Conservation (phyloP, 2,113 vertebrate genomes). For the Macquaria australasica region DNA sequence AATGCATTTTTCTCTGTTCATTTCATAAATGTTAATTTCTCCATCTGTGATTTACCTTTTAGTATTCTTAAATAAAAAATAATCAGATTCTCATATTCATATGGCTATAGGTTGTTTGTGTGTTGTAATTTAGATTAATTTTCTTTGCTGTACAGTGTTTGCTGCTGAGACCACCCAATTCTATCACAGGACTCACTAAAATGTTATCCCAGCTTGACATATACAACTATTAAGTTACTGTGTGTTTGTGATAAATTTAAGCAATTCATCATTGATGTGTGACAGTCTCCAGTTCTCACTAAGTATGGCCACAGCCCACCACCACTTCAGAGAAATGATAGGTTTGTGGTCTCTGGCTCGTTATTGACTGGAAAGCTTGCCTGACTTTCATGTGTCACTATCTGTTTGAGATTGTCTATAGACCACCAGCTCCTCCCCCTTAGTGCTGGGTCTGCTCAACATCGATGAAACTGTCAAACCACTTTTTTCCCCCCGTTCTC, state of each 20-base stretch:
- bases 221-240: too few relatives aligned
- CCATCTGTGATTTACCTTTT: background rate
- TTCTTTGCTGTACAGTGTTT: background rate
- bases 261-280: background rate
- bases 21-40: background rate
- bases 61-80: background rate
- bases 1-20: background rate
- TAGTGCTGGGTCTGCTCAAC: background rate
- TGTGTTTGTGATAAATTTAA: background rate
- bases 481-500: background rate
- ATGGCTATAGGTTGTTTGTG: too few relatives aligned
- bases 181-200: background rate
- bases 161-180: background rate
- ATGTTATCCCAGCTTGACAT: background rate
- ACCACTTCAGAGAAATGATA: constrained; percentile 60
- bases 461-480: constrained; percentile 24
- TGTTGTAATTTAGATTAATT: background rate
- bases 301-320: constrained; percentile 13
- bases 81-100: too few relatives aligned
- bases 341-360: constrained; percentile 36
- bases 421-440: constrained; percentile 26
- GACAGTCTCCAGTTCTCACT: background rate
- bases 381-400: constrained; percentile 15
- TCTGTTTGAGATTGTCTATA: background rate
- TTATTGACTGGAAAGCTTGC: constrained; percentile 52